Base-by-base conservation (phyloP, 2,797 vertebrate genomes). In the Enoplosus armatus region DNA sequence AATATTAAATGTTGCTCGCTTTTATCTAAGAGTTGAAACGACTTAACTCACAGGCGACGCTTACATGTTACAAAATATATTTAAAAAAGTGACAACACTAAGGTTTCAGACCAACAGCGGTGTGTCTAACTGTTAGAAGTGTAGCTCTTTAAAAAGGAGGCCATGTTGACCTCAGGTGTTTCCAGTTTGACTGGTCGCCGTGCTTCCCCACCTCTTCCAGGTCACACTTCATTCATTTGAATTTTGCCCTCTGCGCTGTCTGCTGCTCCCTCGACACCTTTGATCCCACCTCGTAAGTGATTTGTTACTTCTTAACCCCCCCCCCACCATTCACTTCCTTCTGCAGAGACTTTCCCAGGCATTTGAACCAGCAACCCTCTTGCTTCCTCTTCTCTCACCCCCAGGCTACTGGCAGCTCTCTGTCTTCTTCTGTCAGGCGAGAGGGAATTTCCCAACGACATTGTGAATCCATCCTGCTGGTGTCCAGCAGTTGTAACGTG, bases 371-470 rank as follows among this genome's bases (percentile, higher is more conserved):
- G 31, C 45, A 54, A 27, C 64, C 35, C 15, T 62, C 41, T 6
- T 29, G 11, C 29, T n/a, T 56, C 37, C 66, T 31, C 35, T 43
- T 22, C 16, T 15, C 31, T 22, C 31, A 15, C 43, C 68, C 55
- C 37, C 27, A 22, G 71, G 37, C 37, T 14, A 55, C 6, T 11
- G 22, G 22, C 39, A 27, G 37, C 51, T 56, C 70, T 24, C 33
- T 31, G 20, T n/a, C 41, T 9, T 74, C 51, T 31, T 55, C 41
- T 22, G 0, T 18, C 8, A 39, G 8, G 31, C 50, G 39, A 27
- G 61, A 43, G 73, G 72, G 72, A 64, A 68, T 54, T 68, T 76
- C 74, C 47, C 47, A 31, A 2, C 53, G 39, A 65, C 61, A 56
- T 6, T 63, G 51, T 65, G 51, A 74, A 27, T 43, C 64, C 37